A percentile compares a stretch with the other conserved stretches of the same genome.
Conservation (phyloP, 2,888 invertebrate species). For the Metellina segmentata region DNA sequence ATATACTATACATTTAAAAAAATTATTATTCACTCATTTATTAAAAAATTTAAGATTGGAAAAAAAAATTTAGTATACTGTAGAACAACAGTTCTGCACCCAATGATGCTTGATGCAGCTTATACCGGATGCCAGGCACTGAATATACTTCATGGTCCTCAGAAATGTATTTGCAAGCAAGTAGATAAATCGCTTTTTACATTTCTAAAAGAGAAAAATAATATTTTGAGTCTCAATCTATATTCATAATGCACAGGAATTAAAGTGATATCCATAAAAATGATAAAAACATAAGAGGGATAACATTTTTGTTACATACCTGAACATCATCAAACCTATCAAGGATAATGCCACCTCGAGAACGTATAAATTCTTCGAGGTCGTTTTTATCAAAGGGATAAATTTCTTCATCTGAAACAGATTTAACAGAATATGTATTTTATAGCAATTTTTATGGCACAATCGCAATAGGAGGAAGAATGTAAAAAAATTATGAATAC, state of each 20-base stretch:
- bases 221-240: not conserved
- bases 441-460: too few relatives aligned
- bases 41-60: too few relatives aligned
- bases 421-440: not conserved
- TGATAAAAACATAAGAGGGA: not conserved
- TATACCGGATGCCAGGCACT: slow-evolving; percentile 80
- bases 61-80: slow-evolving; percentile 78
- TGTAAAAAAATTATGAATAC: too few relatives aligned
- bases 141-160: slow-evolving; percentile 81
- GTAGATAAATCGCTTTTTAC: slow-evolving; percentile 78
- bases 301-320: slow-evolving; percentile 52
- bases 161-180: slow-evolving; percentile 80
- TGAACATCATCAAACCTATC: slow-evolving; percentile 77
- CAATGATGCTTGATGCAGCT: slow-evolving; percentile 84
- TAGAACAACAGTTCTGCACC: slow-evolving; percentile 85
- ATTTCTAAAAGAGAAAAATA: slow-evolving; percentile 56
- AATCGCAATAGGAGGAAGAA: too few relatives aligned
- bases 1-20: too few relatives aligned
- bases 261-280: not conserved
- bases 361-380: slow-evolving; percentile 79
- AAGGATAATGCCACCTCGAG: slow-evolving; percentile 80
- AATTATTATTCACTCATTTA: too few relatives aligned
- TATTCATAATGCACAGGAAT: not conserved
- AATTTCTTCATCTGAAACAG: slow-evolving; percentile 42
- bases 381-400: slow-evolving; percentile 80